Evolutionary conservation across 92 coral and sea anemone species (phyloP).

Genomic region (Phenganax stokvisi): DNA sequence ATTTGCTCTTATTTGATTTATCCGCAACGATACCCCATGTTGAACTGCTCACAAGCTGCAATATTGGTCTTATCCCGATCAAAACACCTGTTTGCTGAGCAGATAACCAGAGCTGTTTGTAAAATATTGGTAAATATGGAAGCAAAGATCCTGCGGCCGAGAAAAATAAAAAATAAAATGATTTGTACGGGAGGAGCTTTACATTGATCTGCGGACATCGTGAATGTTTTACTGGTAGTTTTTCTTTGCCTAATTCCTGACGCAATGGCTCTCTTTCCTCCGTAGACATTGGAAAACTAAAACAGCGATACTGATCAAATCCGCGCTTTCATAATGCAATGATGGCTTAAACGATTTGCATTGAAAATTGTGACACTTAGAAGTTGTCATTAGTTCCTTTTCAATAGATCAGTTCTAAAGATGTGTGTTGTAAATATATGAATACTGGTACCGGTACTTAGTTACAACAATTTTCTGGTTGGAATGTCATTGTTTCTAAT

Average conservation of each 20-base stretch:
- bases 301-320: not conserved
- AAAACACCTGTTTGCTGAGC: conserved; percentile 83
- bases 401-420: not conserved
- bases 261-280: not conserved
- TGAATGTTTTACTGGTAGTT: conserved; percentile 7
- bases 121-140: conserved; percentile 85
- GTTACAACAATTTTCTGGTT: conserved; percentile 17
- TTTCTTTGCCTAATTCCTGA: conserved; percentile 17
- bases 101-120: conserved; percentile 86
- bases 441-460: conserved; percentile 46
- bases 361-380: not conserved
- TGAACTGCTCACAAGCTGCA: conserved; percentile 70
- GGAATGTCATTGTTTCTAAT: conserved; percentile 24
- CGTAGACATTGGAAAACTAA: not conserved
- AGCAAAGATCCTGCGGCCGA: conserved; percentile 78
- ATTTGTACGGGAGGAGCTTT: conserved; percentile 60
- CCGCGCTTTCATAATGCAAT: too few species aligned
- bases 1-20: conserved; percentile 54
- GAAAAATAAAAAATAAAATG: conserved; percentile 76
- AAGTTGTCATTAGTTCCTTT: not conserved
- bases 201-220: conserved; percentile 55
- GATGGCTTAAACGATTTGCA: not conserved
- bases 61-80: conserved; percentile 73
- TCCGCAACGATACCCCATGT: conserved; percentile 84
- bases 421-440: conserved; percentile 2